Evolutionary conservation across 2,113 vertebrate genomes (phyloP).

Genomic region (Poecilia latipinna): DNA sequence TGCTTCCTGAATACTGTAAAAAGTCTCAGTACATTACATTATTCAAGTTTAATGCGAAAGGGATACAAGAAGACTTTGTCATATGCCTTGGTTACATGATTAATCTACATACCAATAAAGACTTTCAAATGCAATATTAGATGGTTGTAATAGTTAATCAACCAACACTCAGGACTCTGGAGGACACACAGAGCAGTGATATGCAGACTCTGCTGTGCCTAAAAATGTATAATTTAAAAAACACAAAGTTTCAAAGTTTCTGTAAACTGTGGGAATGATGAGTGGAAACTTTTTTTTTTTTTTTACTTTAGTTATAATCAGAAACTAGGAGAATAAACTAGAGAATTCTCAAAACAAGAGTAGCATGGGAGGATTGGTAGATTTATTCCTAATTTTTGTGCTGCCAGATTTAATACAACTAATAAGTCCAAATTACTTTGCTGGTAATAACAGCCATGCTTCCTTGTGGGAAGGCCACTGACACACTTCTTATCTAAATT

Average conservation of each 20-base stretch:
- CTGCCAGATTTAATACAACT: no score
- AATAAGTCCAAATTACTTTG: not conserved
- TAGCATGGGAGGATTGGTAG: no score
- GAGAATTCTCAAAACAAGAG: not conserved
- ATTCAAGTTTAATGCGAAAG: not conserved
- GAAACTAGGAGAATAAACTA: not conserved
- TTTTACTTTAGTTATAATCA: not conserved
- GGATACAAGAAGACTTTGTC: not conserved
- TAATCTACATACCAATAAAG: not conserved
- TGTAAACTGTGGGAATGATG: not conserved
- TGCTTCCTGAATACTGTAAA: not conserved
- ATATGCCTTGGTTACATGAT: not conserved
- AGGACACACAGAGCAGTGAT: no score
- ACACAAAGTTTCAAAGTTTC: no score
- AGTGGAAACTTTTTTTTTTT: not conserved
- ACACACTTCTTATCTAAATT: not conserved
- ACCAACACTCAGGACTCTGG: no score
- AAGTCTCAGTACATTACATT: not conserved
- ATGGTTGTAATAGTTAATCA: not conserved
- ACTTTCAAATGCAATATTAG: not conserved
- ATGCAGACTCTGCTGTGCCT: no score
- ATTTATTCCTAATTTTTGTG: no score
- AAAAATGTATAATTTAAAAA: no score
- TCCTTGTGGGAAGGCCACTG: not conserved
- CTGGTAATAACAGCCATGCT: not conserved